Percentiles rank a stretch among this genome's conserved stretches.
phyloP scores from a whole-genome alignment of 2,888 invertebrate genomes.

The Seladonia tumulorum region DNA sequence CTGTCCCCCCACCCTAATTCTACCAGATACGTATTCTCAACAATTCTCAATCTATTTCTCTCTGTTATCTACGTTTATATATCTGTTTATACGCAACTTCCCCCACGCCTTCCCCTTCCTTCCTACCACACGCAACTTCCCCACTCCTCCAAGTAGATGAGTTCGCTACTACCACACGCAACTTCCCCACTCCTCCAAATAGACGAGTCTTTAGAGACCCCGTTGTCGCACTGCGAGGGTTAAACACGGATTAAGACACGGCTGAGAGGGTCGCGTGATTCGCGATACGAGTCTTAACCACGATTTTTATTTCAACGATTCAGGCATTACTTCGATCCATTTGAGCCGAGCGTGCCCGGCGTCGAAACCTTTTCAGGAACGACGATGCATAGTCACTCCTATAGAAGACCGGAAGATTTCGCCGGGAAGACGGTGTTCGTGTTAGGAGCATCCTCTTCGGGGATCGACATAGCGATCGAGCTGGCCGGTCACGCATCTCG shows the following conservation, averaged over 20 bases:
- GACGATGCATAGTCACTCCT: conserved; percentile 90
- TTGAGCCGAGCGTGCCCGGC: conserved; percentile 85
- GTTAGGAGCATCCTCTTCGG: conserved; percentile 91
- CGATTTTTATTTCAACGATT: neutral
- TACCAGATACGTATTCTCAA: no score
- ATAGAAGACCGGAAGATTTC: conserved; percentile 88
- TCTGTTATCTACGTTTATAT: no score
- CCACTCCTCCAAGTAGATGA: no score
- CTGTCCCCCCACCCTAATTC: no score
- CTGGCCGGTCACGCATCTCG: conserved; percentile 85
- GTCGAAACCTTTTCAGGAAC: conserved; percentile 86
- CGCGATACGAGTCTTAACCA: neutral
- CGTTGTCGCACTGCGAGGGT: no score
- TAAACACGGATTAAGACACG: neutral
- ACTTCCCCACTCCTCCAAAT: no score
- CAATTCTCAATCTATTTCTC: no score
- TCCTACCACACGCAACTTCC: no score
- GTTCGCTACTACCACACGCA: no score
- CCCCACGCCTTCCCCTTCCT: no score
- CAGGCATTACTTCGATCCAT: conserved; percentile 85
- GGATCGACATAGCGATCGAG: conserved; percentile 90
- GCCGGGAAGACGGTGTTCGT: conserved; percentile 87
- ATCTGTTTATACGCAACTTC: no score
- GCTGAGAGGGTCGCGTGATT: neutral
- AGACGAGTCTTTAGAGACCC: no score